Evolutionary conservation across 1,140 invertebrate species (phyloP).

Genomic region (Theocolax elegans): DNA sequence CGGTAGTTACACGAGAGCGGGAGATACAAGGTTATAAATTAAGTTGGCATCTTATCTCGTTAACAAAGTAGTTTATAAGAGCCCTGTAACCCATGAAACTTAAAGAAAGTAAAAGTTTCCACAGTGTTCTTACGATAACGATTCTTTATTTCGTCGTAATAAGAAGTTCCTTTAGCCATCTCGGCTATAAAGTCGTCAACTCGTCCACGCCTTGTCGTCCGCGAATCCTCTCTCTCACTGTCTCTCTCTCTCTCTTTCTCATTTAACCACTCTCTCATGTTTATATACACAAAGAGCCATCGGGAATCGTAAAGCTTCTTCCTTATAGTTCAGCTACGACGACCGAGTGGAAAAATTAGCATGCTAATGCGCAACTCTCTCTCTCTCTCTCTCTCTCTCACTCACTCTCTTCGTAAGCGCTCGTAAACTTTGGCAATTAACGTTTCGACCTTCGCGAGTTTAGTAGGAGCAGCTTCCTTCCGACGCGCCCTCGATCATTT

Average conservation of each 20-base stretch:
- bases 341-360: constrained; percentile 54
- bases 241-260: neutral
- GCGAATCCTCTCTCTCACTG: neutral
- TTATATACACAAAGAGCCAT: constrained; percentile 13
- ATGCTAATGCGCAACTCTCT: constrained; percentile 63
- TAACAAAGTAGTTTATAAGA: no score
- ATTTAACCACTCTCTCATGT: neutral
- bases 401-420: constrained; percentile 12
- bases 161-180: constrained; percentile 19
- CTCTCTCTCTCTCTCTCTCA: no score
- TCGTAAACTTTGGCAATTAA: constrained; percentile 62
- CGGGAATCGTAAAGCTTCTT: constrained; percentile 18
- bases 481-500: neutral
- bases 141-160: constrained; percentile 38
- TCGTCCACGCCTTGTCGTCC: neutral
- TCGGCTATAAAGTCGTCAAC: constrained; percentile 31
- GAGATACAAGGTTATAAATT: no score
- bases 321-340: no score
- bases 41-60: no score
- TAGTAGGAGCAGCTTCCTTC: constrained; percentile 30
- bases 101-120: neutral
- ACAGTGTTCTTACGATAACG: constrained; percentile 21
- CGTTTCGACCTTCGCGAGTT: constrained; percentile 41
- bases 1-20: no score
- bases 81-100: neutral